phyloP scores from a whole-genome alignment of 2,797 vertebrate genomes.

The Oryzias dopingdopingensis region DNA sequence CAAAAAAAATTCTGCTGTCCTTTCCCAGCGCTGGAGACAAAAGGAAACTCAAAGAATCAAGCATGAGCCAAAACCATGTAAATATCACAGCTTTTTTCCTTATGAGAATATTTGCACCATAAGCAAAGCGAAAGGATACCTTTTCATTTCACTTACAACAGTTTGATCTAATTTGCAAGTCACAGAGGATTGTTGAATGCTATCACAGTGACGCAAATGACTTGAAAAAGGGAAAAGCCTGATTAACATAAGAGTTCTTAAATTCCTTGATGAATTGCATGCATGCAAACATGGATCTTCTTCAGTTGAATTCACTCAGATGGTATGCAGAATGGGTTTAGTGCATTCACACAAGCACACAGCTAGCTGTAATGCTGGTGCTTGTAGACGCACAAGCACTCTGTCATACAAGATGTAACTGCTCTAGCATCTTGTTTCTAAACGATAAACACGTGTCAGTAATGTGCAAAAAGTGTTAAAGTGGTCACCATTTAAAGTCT shows the following conservation, averaged over 20 bases:
- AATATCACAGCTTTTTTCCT: too few relatives aligned
- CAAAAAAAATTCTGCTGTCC: conserved; percentile 13
- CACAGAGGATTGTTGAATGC: conserved; percentile 37
- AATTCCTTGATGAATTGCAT: conserved; percentile 22
- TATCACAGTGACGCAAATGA: conserved; percentile 40
- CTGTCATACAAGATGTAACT: conserved; percentile 3
- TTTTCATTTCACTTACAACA: conserved; percentile 48
- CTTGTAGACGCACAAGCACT: conserved; percentile 1
- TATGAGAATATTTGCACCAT: background rate
- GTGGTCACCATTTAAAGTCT: too few relatives aligned
- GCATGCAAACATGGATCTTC: conserved; percentile 7
- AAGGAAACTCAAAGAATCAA: conserved; percentile 12
- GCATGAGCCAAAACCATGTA: conserved; percentile 4
- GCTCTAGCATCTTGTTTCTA: conserved; percentile 6
- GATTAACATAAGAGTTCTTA: conserved; percentile 22
- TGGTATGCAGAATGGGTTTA: conserved; percentile 4
- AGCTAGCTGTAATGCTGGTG: background rate
- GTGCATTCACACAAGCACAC: background rate
- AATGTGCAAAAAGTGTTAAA: background rate
- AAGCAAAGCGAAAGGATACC: conserved; percentile 44
- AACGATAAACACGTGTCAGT: conserved; percentile 5
- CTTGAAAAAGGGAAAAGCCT: conserved; percentile 17
- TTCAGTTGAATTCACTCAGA: conserved; percentile 14
- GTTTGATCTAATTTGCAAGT: conserved; percentile 46
- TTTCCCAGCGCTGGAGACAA: conserved; percentile 12